Evolutionary conservation across 2,797 vertebrate genomes (phyloP).

Genomic region (Mormyrus proboscirostris): DNA sequence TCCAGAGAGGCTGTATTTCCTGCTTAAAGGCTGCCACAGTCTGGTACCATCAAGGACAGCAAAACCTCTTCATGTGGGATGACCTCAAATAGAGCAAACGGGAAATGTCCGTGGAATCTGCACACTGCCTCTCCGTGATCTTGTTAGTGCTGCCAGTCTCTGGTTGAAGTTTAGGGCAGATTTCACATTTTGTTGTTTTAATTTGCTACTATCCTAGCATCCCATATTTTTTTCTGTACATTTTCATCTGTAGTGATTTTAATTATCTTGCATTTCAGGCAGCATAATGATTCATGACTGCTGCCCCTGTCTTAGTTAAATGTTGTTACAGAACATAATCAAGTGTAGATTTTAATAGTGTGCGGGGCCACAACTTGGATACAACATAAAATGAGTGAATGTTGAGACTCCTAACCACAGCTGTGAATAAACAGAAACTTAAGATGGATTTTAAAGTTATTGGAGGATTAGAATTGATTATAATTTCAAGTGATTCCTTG

Average conservation of each 20-base stretch:
- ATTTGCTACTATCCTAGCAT: neutral
- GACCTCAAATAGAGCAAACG: neutral
- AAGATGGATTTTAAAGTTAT: neutral
- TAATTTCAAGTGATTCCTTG: neutral
- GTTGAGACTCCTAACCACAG: neutral
- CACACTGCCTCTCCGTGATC: neutral
- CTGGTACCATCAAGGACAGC: neutral
- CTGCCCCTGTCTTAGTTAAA: neutral
- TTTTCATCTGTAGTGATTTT: neutral
- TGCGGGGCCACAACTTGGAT: neutral
- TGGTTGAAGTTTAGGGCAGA: neutral
- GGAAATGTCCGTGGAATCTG: neutral
- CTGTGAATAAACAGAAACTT: neutral
- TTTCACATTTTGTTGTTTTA: neutral
- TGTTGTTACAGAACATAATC: neutral
- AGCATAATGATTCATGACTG: neutral
- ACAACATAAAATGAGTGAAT: neutral
- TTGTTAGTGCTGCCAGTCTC: neutral
- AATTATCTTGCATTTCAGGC: neutral
- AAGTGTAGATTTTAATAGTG: neutral
- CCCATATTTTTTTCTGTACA: neutral
- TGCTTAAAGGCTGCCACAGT: neutral
- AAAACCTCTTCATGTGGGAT: neutral
- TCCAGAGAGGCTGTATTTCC: slow-evolving; percentile 8
- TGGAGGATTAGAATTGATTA: neutral